A percentile compares a stretch with the other conserved stretches of the same genome.
These are phyloP conservation scores for Hypsopygia costalis DNA, from an alignment of 2,888 invertebrate genomes.

Conservation along the genomic window DNA sequence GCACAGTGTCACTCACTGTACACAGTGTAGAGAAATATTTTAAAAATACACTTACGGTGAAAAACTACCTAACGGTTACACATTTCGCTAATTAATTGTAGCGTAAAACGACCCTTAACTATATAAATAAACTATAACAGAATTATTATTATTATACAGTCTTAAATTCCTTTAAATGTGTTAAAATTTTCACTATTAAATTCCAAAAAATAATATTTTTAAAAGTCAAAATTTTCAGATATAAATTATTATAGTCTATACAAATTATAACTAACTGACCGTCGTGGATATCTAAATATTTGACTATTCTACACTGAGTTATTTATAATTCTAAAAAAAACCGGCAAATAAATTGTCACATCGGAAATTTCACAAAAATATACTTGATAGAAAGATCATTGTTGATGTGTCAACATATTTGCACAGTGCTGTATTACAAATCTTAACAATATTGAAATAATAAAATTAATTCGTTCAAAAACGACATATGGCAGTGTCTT, in stretches of 20 bases:
- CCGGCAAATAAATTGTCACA: neutral
- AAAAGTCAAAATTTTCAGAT: slow-evolving; percentile 24
- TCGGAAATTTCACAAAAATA: slow-evolving; percentile 3
- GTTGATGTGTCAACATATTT: neutral
- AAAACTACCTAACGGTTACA: slow-evolving; percentile 10
- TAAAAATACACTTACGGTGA: slow-evolving; percentile 5
- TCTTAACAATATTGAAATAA: neutral
- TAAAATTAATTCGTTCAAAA: slow-evolving; percentile 19
- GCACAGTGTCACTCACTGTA: neutral
- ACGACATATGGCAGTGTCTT: slow-evolving; percentile 61
- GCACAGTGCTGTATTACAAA: neutral
- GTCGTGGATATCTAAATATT: slow-evolving; percentile 27
- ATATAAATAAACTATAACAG: slow-evolving; percentile 19
- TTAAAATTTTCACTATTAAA: slow-evolving; percentile 22
- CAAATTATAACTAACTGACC: slow-evolving; percentile 23
- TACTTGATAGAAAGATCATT: neutral
- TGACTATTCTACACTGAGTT: slow-evolving; percentile 22
- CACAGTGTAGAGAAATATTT: neutral
- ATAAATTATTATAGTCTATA: slow-evolving; percentile 34
- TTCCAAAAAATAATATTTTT: slow-evolving; percentile 20
- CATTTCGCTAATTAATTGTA: slow-evolving; percentile 7
- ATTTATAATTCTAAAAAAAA: slow-evolving; percentile 8
- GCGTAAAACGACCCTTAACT: slow-evolving; percentile 5
- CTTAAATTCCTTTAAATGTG: slow-evolving; percentile 52
- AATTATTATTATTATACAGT: slow-evolving; percentile 48